These are phyloP conservation scores for Psephotus haematonotus DNA, from an alignment of 2,113 vertebrate species.

Conservation along the genomic window DNA sequence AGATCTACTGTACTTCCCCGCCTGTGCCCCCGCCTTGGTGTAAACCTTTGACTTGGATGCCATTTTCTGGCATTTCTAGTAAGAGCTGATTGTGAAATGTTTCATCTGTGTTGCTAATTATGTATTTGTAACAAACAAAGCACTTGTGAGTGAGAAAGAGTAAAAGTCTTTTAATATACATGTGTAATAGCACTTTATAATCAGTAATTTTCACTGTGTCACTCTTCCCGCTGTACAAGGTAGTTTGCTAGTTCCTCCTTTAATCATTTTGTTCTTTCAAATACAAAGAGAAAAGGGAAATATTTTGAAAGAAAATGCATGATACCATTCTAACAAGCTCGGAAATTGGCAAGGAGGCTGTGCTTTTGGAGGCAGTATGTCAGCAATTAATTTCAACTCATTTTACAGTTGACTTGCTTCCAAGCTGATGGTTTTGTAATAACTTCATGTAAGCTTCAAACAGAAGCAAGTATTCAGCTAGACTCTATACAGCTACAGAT, in stretches of 20 bases:
- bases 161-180: not conserved
- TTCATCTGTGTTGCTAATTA: not conserved
- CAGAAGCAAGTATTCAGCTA: not conserved
- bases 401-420: not conserved
- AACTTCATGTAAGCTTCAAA: not conserved
- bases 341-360: not conserved
- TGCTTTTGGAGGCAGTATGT: not conserved
- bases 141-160: not conserved
- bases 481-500: not conserved
- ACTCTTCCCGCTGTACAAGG: not conserved
- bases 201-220: not conserved
- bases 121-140: not conserved
- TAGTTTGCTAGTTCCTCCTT: not conserved
- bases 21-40: not conserved
- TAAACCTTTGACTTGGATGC: not conserved
- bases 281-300: not conserved
- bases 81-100: not conserved
- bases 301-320: not conserved
- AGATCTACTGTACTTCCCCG: not conserved
- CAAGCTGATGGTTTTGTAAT: not conserved
- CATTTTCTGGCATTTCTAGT: not conserved
- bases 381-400: conserved; percentile 11
- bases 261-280: not conserved
- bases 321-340: not conserved
- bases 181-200: not conserved